phyloP scores from a whole-genome alignment of 2,888 invertebrate species.

The Sipunculus nudus region DNA sequence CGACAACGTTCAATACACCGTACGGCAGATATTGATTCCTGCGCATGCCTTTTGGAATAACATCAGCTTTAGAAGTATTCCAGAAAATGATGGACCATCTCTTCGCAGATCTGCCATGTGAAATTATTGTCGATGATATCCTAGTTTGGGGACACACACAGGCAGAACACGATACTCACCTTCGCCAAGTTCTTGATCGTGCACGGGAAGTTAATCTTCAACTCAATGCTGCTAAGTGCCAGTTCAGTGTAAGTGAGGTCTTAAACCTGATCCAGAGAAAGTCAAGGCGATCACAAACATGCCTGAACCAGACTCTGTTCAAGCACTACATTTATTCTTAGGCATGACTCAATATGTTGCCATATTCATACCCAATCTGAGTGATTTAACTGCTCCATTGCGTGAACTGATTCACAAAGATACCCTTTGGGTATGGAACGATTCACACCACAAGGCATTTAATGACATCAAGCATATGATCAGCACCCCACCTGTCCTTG shows the following conservation, averaged over 20 bases:
- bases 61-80: conserved; percentile 30
- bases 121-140: conserved; percentile 7
- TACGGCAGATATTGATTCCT: too few relatives aligned
- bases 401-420: conserved; percentile 31
- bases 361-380: conserved; percentile 41
- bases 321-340: conserved; percentile 34
- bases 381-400: conserved; percentile 35
- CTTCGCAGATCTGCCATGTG: background rate
- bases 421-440: conserved; percentile 28
- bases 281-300: conserved; percentile 35
- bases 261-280: conserved; percentile 36
- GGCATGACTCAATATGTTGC: conserved; percentile 39
- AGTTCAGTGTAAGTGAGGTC: conserved; percentile 9
- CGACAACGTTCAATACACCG: conserved; percentile 35
- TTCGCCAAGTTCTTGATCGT: background rate
- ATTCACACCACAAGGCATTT: conserved; percentile 34
- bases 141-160: background rate
- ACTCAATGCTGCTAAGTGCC: conserved; percentile 11
- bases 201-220: conserved; percentile 5
- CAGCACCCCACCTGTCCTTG: conserved; percentile 32
- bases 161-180: background rate
- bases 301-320: conserved; percentile 37
- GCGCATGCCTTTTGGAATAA: conserved; percentile 38
- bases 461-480: conserved; percentile 13
- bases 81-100: conserved; percentile 28